Conservation (phyloP, 2,888 invertebrate genomes). For the Xestia sexstrigata region DNA sequence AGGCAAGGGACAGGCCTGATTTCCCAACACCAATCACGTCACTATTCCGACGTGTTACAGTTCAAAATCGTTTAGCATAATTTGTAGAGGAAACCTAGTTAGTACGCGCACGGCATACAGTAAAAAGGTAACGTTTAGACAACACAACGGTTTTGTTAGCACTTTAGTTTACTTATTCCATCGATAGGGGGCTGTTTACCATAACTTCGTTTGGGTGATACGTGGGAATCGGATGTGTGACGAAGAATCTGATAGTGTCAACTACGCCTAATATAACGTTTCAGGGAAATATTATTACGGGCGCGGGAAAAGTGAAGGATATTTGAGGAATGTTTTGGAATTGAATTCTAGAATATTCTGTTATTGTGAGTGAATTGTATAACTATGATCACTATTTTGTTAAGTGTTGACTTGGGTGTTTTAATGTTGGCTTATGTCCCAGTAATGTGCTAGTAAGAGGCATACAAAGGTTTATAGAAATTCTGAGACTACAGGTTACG, state of each 20-base stretch:
- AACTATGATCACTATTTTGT: background rate
- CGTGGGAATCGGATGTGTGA: conserved; percentile 57
- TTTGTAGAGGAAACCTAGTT: conserved; percentile 75
- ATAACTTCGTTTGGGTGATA: conserved; percentile 67
- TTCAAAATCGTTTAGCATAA: conserved; percentile 63
- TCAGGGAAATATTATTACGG: conserved; percentile 40
- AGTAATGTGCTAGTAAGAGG: too few relatives aligned
- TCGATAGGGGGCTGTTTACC: conserved; percentile 65
- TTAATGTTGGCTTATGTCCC: too few relatives aligned
- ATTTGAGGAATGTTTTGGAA: conserved; percentile 20
- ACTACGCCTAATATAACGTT: conserved; percentile 50
- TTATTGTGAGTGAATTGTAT: background rate
- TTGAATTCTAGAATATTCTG: conserved; percentile 21
- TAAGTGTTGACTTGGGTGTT: background rate
- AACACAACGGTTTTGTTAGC: conserved; percentile 73
- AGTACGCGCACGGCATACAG: conserved; percentile 79
- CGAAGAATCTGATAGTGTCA: conserved; percentile 60
- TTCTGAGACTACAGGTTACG: background rate
- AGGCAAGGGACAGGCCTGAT: conserved; percentile 68
- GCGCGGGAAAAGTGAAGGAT: conserved; percentile 24
- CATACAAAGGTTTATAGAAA: background rate
- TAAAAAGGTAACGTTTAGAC: conserved; percentile 74
- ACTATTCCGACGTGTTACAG: conserved; percentile 65
- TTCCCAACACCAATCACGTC: conserved; percentile 53
- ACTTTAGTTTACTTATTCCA: conserved; percentile 69